Evolutionary conservation across 1,140 invertebrate genomes (phyloP), one percentile per base, ranked within the genome.

Genomic region (Scaptomyza montana): DNA sequence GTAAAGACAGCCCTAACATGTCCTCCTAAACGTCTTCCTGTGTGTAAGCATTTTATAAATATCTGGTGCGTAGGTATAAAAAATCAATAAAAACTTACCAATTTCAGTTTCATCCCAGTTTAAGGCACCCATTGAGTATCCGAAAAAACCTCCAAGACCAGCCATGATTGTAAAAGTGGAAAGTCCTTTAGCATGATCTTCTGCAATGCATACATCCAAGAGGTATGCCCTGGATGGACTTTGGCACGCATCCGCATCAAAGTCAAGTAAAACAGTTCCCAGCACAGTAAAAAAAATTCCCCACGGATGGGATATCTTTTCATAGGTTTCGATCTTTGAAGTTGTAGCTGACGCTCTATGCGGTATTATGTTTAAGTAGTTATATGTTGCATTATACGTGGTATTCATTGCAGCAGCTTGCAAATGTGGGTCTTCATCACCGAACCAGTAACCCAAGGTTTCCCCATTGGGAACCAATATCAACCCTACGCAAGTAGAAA

Each of bases 111-210:
- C 94, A 87, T 98, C 97, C 98, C 98, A 99, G 91, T 99, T 96
- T 25, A 99, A 96, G 0, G 96, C 98, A 12, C 98, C 98, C 77
- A 99, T 94, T 3, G 96, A 95, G 90, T 99, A 99, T 0, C 98
- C 98, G 90, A 99, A 94, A 77, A 97, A 97, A 10, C 98, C 98
- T 6, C 98, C 98, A 0, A 99, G 92, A 0, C 98, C 98, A 1
- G 98, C 98, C 97, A 99, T 98, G 63, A 99, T 95, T 0, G 98
- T 99, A 81, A 99, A 99, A 2, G 97, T 98, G 71, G 97, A 98
- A 2, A 99, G 92, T 1, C 98, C 98, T 76, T 94, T 94, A 0
- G 97, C 96, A 89, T 99, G 98, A 90, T 99, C 98, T 93, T 98
- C 97, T 95, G 97, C 96, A 73, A 98, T 92, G 45, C 96, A 98